Evolutionary conservation across 1,140 invertebrate genomes (phyloP), one percentile per base, ranked within the genome.

Genomic region (Probaryconus sp.): DNA sequence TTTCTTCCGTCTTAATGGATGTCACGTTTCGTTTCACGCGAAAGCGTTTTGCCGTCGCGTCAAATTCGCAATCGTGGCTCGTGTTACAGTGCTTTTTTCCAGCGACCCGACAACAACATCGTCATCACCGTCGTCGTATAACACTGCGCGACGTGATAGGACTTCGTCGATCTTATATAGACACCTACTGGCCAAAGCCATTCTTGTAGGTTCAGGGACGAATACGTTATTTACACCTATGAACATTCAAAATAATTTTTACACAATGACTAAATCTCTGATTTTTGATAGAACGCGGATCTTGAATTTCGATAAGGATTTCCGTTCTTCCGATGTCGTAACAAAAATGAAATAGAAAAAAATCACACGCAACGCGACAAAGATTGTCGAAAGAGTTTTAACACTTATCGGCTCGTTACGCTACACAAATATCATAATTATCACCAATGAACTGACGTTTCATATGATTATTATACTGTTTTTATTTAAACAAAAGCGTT

Each of bases 161-260:
- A 82, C 74, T 81, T 72, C 64, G 75, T 78, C 81, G 63, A 76
- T 79, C 82, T 85, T 85, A 85, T 85, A 85, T 83, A 85, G 76
- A 79, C 78, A 79, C 55, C 76, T 75, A 77, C 73, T 64, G 75
- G 73, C 73, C 82, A 79, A 81, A 81, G 82, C 75, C 76, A 72
- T 77, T 81, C 79, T 83, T 78, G 58, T 78, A 80, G 79, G 81
- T 84, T 83, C 79, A 81, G 68, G 82, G 83, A 81, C 79, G 69
- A 31, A 43, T 24, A 26, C 51, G 56, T 76, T 76, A 51, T 71
- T 68, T 72, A 64, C 43, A 72, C 63, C 48, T 64, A 60, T 67
- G 38, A 60, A 51, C 64, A 58, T 65, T 47, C 3, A 24, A 7
- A 24, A 24, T 3, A 24, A n/a, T n/a, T 24, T 24, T 24, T 24